A percentile compares a stretch with the other conserved stretches of the same genome.
Conservation (phyloP, 2,113 vertebrate species). For the Leptodactylus fuscus region DNA sequence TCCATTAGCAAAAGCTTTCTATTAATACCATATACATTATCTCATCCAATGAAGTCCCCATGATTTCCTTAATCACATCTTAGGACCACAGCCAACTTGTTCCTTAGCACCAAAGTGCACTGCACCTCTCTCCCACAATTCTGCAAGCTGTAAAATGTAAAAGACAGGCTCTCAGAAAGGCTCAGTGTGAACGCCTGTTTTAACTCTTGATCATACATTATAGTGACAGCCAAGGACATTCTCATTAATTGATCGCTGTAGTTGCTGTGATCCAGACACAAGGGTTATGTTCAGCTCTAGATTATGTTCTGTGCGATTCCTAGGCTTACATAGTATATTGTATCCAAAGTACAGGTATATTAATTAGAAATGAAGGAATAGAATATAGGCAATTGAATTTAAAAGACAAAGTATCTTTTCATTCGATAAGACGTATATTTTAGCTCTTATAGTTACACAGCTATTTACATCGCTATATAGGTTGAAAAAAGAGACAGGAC, state of each 20-base stretch:
- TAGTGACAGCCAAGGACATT: slow-evolving; percentile 11
- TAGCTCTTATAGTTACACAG: no score
- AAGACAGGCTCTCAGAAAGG: not conserved
- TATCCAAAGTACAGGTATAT: not conserved
- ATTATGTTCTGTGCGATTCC: not conserved
- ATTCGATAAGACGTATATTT: no score
- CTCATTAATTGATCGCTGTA: slow-evolving; percentile 20
- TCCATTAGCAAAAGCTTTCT: not conserved
- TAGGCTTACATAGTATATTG: not conserved
- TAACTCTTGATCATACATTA: slow-evolving; percentile 30
- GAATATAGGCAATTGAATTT: no score
- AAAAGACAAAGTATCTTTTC: no score
- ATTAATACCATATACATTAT: slow-evolving; percentile 2
- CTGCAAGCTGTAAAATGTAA: not conserved
- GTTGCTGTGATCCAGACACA: slow-evolving; percentile 8
- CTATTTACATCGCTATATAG: no score
- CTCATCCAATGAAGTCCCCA: not conserved
- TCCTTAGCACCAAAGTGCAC: slow-evolving; percentile 59
- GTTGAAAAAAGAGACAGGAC: no score
- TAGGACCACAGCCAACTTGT: slow-evolving; percentile 8
- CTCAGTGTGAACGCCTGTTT: slow-evolving; percentile 14
- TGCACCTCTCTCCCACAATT: slow-evolving; percentile 15
- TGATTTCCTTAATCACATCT: slow-evolving; percentile 8
- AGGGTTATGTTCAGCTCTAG: not conserved
- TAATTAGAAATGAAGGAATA: not conserved